Conservation (phyloP, 2,888 invertebrate species). For the Eilema sororculum region DNA sequence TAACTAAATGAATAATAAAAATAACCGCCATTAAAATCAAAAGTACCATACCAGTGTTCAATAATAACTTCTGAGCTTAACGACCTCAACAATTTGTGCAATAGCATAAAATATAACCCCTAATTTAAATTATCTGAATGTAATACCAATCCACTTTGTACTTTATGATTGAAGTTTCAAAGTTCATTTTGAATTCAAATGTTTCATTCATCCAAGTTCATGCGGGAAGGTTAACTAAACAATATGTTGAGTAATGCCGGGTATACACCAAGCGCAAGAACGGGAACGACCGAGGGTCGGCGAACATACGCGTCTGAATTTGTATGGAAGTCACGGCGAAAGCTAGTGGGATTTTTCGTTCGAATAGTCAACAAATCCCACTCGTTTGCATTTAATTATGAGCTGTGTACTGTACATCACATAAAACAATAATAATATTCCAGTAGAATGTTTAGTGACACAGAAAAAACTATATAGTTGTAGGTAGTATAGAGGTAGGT, state of each 20-base stretch:
- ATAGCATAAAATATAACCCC: conserved; percentile 1
- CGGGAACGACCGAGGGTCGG: background rate
- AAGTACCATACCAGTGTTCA: conserved; percentile 19
- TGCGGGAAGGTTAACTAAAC: conserved; percentile 61
- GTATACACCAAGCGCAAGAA: background rate
- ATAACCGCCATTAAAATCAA: background rate
- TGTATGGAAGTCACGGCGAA: too few species aligned
- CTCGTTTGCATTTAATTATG: background rate
- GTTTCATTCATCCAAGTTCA: conserved; percentile 44
- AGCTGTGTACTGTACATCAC: too few species aligned
- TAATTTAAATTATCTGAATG: background rate
- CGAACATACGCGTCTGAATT: background rate
- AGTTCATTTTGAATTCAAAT: conserved; percentile 11
- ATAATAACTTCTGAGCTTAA: conserved; percentile 17
- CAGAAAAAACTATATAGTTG: too few species aligned
- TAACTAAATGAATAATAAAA: too few species aligned
- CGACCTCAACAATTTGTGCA: conserved; percentile 5
- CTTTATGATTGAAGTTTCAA: background rate
- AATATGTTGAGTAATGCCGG: background rate
- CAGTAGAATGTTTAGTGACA: too few species aligned
- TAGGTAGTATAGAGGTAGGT: too few species aligned
- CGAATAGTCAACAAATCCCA: background rate
- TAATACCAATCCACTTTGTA: background rate
- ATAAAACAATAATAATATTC: too few species aligned
- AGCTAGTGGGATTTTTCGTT: background rate